phyloP scores from a whole-genome alignment of 2,113 vertebrate species.

The Corythornis madagascariensis region DNA sequence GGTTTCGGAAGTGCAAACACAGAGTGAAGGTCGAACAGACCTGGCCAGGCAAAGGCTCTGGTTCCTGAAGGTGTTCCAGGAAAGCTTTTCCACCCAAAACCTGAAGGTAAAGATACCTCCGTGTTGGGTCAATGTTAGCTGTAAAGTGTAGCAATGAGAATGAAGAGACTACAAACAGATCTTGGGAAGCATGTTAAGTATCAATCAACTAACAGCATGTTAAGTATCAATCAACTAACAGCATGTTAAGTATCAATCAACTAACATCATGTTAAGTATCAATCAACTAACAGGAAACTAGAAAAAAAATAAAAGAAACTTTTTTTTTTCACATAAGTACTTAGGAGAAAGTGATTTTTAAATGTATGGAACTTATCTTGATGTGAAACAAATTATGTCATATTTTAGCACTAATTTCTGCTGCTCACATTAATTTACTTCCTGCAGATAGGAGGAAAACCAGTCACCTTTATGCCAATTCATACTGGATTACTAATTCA shows the following conservation, averaged over 20 bases:
- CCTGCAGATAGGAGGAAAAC: not conserved
- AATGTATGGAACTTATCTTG: not conserved
- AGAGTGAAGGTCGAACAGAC: conserved; percentile 91
- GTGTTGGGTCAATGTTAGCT: conserved; percentile 90
- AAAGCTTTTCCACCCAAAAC: conserved; percentile 96
- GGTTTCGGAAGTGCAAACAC: conserved; percentile 92
- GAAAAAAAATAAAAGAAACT: not conserved
- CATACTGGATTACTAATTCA: not conserved
- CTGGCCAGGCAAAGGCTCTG: conserved; percentile 91
- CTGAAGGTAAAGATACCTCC: conserved; percentile 94
- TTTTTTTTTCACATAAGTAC: not conserved
- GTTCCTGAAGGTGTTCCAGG: conserved; percentile 95
- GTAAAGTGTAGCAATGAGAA: conserved; percentile 77
- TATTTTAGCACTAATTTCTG: not conserved
- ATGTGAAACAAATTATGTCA: not conserved
- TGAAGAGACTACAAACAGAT: conserved; percentile 69
- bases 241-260: conserved; percentile 40
- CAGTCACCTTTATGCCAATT: not conserved
- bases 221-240: conserved; percentile 16
- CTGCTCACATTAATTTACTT: not conserved
- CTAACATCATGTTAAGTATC: conserved; percentile 44
- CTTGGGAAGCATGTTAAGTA: conserved; percentile 37
- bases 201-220: conserved; percentile 30
- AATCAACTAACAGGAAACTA: conserved; percentile 10
- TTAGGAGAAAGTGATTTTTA: not conserved